Conservation (phyloP, 2,888 invertebrate species). For the Chrysopilus asiliformis region DNA sequence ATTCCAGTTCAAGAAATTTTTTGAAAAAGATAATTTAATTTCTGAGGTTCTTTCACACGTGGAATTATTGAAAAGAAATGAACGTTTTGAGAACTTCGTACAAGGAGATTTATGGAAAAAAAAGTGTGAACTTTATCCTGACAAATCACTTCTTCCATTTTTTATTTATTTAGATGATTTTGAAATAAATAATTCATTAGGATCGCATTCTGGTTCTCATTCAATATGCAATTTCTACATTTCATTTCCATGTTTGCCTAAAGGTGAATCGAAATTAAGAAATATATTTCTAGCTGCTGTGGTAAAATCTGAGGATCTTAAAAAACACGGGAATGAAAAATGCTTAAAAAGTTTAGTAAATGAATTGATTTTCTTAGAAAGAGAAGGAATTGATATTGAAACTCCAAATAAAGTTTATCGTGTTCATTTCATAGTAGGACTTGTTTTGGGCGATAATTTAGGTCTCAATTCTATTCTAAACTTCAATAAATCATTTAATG, state of each 20-base stretch:
- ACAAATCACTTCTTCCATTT: conserved; percentile 1
- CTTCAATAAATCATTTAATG: conserved; percentile 8
- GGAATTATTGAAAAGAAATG: background rate
- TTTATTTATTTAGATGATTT: conserved; percentile 4
- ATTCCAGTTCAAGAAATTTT: conserved; percentile 10
- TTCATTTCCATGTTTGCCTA: conserved; percentile 6
- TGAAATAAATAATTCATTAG: conserved; percentile 4
- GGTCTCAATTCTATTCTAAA: conserved; percentile 6
- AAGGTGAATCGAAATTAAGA: conserved; percentile 3
- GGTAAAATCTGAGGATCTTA: conserved; percentile 6
- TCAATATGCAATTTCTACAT: conserved; percentile 7
- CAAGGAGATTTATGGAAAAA: conserved; percentile 11
- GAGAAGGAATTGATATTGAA: conserved; percentile 7
- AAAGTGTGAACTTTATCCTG: conserved; percentile 7
- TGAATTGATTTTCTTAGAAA: conserved; percentile 7
- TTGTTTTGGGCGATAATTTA: conserved; percentile 9
- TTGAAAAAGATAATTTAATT: conserved; percentile 9
- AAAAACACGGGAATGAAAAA: conserved; percentile 5
- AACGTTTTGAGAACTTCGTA: conserved; percentile 7
- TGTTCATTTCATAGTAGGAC: conserved; percentile 8
- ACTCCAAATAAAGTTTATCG: background rate
- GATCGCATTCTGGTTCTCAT: conserved; percentile 5
- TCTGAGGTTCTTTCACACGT: too few species aligned
- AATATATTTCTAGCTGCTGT: conserved; percentile 9
- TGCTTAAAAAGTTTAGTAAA: conserved; percentile 6